A percentile compares a stretch with the other conserved stretches of the same genome.
Conservation (phyloP, 2,888 invertebrate species). For the Dendrolimus pini region DNA sequence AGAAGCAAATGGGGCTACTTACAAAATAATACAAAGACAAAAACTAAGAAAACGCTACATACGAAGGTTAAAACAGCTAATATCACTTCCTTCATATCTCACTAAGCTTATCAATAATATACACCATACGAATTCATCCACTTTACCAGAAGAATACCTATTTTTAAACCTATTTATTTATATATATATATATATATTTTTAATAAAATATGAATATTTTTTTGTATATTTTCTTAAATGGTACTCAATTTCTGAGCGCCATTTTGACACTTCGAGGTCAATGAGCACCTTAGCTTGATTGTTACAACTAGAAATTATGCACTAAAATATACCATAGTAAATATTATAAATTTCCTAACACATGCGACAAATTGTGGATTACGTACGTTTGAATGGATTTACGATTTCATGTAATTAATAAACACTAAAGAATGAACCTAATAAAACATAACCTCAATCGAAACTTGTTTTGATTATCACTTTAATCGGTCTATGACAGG, state of each 20-base stretch:
- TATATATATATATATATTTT: no score
- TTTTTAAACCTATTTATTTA: conserved; percentile 1
- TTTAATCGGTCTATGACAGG: no score
- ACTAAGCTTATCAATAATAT: conserved; percentile 44
- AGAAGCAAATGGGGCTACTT: conserved; percentile 51
- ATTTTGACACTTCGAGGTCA: conserved; percentile 25
- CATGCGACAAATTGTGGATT: no score
- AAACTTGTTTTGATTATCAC: no score
- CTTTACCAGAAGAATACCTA: conserved; percentile 49
- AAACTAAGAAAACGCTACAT: conserved; percentile 70
- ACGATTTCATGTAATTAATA: no score
- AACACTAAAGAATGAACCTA: no score
- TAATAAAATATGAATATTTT: conserved; percentile 1
- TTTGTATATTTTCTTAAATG: conserved; percentile 5
- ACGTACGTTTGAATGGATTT: no score
- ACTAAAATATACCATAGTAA: no score
- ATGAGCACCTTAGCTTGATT: no score
- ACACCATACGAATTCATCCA: conserved; percentile 53
- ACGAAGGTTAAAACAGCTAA: conserved; percentile 68
- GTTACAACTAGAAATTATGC: no score
- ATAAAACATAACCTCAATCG: no score
- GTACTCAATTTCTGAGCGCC: conserved; percentile 30
- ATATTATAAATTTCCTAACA: no score
- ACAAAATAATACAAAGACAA: conserved; percentile 72
- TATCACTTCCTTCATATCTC: conserved; percentile 71